Percentiles rank a stretch among this genome's conserved stretches.
Evolutionary conservation across 2,797 vertebrate genomes (phyloP).

Genomic region (Mycteria americana): DNA sequence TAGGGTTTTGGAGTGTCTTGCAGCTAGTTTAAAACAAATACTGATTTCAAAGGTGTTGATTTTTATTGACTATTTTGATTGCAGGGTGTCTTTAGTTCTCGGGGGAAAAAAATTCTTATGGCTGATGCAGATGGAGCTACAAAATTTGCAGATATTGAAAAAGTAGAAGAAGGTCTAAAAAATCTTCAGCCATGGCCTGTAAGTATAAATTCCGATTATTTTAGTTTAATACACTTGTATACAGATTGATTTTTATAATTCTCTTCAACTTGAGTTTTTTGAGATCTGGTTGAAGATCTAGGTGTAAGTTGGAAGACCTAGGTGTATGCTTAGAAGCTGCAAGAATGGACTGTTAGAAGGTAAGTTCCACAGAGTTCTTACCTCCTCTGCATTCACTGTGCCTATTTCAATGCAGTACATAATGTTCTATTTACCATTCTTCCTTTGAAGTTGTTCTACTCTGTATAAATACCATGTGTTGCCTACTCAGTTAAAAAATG

Average conservation of each 20-base stretch:
- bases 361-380: not conserved
- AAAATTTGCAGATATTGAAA: slow-evolving; percentile 91
- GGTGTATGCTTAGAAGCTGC: not conserved
- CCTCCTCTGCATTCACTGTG: not conserved
- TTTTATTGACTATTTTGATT: not conserved
- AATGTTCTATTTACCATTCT: not conserved
- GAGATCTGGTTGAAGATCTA: not conserved
- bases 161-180: slow-evolving; percentile 87
- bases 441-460: slow-evolving; percentile 4
- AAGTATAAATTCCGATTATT: slow-evolving; percentile 39
- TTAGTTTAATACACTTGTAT: not conserved
- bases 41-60: not conserved
- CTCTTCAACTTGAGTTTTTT: not conserved
- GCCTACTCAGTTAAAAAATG: not conserved
- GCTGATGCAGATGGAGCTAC: slow-evolving; percentile 97
- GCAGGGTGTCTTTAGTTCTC: slow-evolving; percentile 89
- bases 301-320: not conserved
- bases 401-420: not conserved
- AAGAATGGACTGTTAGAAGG: not conserved
- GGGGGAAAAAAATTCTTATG: slow-evolving; percentile 90
- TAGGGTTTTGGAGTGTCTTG: not conserved
- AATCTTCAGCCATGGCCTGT: slow-evolving; percentile 86
- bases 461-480: not conserved
- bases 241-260: not conserved
- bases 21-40: not conserved